Conservation (phyloP, 2,113 vertebrate species). For the Eublepharis macularius region DNA sequence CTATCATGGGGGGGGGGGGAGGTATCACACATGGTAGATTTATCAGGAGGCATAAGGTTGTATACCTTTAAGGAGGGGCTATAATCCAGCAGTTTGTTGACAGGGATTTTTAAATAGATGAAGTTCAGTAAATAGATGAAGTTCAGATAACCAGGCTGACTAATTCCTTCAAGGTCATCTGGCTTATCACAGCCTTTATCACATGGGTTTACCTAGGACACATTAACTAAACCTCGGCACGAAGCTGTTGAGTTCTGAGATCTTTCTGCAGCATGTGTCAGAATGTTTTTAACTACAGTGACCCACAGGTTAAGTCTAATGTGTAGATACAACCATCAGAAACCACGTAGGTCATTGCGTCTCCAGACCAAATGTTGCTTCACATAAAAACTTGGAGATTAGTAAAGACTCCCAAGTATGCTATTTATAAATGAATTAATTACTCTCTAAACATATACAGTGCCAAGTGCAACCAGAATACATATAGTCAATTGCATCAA, state of each 20-base stretch:
- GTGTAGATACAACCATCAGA: not conserved
- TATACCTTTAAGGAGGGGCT: not conserved
- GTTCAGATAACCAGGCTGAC: constrained; percentile 44
- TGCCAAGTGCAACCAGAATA: too few relatives aligned
- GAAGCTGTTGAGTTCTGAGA: constrained; percentile 31
- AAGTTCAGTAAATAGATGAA: constrained; percentile 53
- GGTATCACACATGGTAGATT: not conserved
- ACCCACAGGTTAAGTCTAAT: not conserved
- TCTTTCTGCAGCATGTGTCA: constrained; percentile 18
- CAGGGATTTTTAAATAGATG: constrained; percentile 40
- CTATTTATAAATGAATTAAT: not conserved
- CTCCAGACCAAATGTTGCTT: not conserved
- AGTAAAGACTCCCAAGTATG: too few relatives aligned
- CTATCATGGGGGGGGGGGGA: not conserved
- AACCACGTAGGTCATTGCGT: not conserved
- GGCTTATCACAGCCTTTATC: constrained; percentile 48
- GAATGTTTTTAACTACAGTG: not conserved
- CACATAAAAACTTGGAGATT: too few relatives aligned
- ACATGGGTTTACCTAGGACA: constrained; percentile 22
- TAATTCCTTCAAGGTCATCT: constrained; percentile 48
- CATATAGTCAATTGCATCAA: too few relatives aligned
- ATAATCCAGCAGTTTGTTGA: constrained; percentile 51
- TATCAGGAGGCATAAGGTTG: not conserved
- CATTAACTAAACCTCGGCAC: not conserved
- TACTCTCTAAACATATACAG: too few relatives aligned